These are phyloP conservation scores for Palythoa grandis DNA, from an alignment of 92 coral and sea anemone genomes.

Conservation along the genomic window DNA sequence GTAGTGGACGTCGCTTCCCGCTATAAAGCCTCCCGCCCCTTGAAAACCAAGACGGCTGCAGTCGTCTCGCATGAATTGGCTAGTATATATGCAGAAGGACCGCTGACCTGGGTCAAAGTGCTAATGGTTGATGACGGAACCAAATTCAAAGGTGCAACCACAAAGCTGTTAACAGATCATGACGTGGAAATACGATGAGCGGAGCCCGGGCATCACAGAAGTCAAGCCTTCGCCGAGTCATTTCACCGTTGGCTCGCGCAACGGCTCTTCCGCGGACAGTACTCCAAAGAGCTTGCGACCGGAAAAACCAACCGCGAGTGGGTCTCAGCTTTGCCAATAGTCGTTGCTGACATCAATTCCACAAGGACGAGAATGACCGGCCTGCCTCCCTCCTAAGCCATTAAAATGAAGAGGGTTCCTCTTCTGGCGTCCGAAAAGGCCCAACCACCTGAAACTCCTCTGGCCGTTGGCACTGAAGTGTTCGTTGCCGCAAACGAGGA, in stretches of 20 bases:
- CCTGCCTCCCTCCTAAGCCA: background rate
- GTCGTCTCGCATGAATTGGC: conserved; percentile 24
- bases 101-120: conserved; percentile 45
- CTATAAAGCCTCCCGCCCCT: conserved; percentile 29
- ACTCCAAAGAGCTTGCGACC: conserved; percentile 7
- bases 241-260: conserved; percentile 23
- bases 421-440: conserved; percentile 1
- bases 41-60: background rate
- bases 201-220: conserved; percentile 22
- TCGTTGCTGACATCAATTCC: conserved; percentile 5
- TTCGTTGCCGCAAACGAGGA: background rate
- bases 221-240: conserved; percentile 23
- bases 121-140: too few relatives aligned
- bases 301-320: conserved; percentile 14
- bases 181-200: conserved; percentile 25
- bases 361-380: conserved; percentile 36
- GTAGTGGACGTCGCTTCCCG: conserved; percentile 44
- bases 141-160: conserved; percentile 41
- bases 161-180: conserved; percentile 3
- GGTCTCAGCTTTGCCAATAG: conserved; percentile 14
- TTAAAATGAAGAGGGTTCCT: conserved; percentile 11
- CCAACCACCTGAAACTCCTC: conserved; percentile 12
- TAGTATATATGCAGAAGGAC: conserved; percentile 30
- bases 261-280: conserved; percentile 29
- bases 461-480: conserved; percentile 1